These are phyloP conservation scores for Sesamia nonagrioides DNA, from an alignment of 1,140 invertebrate genomes.

Conservation along the genomic window DNA sequence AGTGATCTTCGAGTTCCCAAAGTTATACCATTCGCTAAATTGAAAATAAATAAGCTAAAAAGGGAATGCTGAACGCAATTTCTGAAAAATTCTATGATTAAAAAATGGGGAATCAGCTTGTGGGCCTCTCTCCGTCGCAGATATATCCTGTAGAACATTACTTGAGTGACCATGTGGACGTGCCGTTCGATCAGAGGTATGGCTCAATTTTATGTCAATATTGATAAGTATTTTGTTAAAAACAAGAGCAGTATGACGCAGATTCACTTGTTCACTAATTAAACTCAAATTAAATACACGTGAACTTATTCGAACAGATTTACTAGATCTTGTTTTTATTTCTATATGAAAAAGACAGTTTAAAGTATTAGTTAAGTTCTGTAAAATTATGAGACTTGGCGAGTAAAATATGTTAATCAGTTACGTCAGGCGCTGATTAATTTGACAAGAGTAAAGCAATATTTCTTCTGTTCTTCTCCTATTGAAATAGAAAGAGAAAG, in stretches of 20 bases:
- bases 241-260: not conserved
- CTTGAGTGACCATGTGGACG: conserved; percentile 94
- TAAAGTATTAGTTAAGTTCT: no score
- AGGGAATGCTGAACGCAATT: conserved; percentile 43
- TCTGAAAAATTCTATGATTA: conserved; percentile 31
- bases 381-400: no score
- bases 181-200: conserved; percentile 96
- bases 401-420: no score
- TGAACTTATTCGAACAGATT: no score
- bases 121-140: conserved; percentile 97
- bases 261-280: no score
- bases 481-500: no score
- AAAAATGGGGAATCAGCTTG: conserved; percentile 98
- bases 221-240: not conserved
- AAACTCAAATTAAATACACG: no score
- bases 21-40: not conserved
- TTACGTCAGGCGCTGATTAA: no score
- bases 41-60: not conserved
- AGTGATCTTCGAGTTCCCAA: not conserved
- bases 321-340: no score
- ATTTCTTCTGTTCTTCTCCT: no score
- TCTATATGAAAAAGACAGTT: no score
- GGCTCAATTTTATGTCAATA: conserved; percentile 60
- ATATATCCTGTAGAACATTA: conserved; percentile 99
- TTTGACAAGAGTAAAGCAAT: no score